Conservation (phyloP, 2,113 vertebrate genomes). For the Fulica atra region DNA sequence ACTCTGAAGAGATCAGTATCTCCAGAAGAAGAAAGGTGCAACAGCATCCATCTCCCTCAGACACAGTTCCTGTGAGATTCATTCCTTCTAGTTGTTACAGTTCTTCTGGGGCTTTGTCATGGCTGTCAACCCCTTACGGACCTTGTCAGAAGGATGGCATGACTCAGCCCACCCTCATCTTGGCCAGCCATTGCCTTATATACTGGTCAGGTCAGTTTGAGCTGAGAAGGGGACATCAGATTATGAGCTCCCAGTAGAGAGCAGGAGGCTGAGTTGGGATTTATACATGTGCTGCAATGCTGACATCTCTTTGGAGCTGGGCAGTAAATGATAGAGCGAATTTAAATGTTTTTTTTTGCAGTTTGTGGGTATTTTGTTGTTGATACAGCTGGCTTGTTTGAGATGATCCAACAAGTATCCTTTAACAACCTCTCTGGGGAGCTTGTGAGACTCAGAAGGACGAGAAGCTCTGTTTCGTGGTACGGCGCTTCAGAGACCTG, state of each 20-base stretch:
- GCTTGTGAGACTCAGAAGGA: background rate
- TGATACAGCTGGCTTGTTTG: background rate
- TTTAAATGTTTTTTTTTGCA: conserved; percentile 16
- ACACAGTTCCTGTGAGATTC: background rate
- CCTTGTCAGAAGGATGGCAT: background rate
- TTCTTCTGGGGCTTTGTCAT: background rate
- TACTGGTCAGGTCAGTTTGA: background rate
- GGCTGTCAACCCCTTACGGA: background rate
- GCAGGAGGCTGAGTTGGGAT: background rate
- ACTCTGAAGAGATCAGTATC: background rate
- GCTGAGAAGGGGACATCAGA: background rate
- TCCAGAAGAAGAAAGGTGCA: background rate
- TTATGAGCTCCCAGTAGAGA: background rate
- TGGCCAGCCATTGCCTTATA: background rate
- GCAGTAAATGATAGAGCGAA: background rate
- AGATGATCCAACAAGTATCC: background rate
- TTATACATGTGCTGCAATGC: background rate
- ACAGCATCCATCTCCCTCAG: background rate
- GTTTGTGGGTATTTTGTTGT: conserved; percentile 17
- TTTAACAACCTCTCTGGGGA: background rate
- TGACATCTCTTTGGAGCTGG: background rate
- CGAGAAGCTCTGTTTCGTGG: background rate
- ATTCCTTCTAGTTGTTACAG: background rate
- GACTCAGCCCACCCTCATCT: background rate
- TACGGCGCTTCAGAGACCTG: background rate